A percentile compares a stretch with the other conserved stretches of the same genome.
phyloP scores from a whole-genome alignment of 1,140 invertebrate genomes.

The Zaprionus nigranus region DNA sequence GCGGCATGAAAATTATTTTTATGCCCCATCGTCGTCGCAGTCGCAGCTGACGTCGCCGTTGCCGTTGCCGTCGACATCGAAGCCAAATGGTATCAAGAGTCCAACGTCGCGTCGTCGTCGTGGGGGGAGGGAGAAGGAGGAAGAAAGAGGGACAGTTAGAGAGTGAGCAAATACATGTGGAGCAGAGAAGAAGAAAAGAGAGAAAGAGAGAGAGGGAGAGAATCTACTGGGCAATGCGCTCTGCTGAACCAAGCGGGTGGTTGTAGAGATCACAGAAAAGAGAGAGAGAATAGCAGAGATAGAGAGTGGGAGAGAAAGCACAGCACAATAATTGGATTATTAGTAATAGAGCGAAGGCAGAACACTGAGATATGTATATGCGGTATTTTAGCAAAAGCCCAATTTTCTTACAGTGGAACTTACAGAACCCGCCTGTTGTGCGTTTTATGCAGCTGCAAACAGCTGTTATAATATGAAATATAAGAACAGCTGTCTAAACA shows the following conservation, averaged over 20 bases:
- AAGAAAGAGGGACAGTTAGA: background rate
- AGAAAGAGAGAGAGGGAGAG: background rate
- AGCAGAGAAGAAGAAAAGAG: background rate
- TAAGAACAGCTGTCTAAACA: slow-evolving; percentile 42
- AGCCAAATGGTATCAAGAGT: slow-evolving; percentile 32
- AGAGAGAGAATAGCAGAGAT: background rate
- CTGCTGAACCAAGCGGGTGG: slow-evolving; percentile 22
- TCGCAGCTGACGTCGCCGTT: slow-evolving; percentile 1
- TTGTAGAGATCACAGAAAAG: slow-evolving; percentile 34
- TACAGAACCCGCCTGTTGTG: background rate
- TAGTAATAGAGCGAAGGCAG: slow-evolving; percentile 22
- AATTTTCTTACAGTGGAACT: background rate
- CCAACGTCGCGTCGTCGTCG: background rate
- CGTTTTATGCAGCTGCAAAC: background rate
- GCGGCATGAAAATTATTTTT: slow-evolving; percentile 77
- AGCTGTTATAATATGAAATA: slow-evolving; percentile 35
- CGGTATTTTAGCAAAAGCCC: background rate
- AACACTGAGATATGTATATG: slow-evolving; percentile 14
- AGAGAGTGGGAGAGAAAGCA: slow-evolving; percentile 12
- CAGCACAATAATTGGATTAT: slow-evolving; percentile 38
- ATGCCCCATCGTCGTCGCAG: slow-evolving; percentile 47
- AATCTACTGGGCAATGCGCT: slow-evolving; percentile 7
- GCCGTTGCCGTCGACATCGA: slow-evolving; percentile 20
- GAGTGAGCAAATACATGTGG: background rate
- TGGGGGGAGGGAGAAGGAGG: background rate